Conservation (phyloP, 2,113 vertebrate genomes). For the Thermophis baileyi region DNA sequence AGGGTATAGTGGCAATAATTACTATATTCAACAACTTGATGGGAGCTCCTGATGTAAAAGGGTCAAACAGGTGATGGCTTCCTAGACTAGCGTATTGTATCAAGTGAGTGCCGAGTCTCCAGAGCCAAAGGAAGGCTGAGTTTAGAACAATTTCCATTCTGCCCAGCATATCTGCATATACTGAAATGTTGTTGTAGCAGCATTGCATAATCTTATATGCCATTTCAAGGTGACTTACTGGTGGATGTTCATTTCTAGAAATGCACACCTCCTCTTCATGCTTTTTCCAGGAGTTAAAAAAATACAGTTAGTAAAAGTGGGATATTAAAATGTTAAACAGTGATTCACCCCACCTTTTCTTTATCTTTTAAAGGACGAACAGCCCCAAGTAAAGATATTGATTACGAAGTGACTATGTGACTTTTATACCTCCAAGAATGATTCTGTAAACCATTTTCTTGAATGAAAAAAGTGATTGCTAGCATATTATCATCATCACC, state of each 20-base stretch:
- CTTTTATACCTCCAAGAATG: neutral
- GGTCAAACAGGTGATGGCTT: neutral
- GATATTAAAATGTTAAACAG: neutral
- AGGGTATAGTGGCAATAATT: neutral
- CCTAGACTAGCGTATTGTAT: neutral
- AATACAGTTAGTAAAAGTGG: neutral
- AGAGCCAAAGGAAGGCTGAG: neutral
- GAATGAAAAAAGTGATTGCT: neutral
- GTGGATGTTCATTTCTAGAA: neutral
- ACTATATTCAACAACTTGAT: neutral
- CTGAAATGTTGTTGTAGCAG: neutral
- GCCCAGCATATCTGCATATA: neutral
- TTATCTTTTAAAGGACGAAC: neutral
- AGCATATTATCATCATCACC: neutral
- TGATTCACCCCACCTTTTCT: neutral
- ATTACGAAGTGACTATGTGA: neutral
- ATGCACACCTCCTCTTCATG: neutral
- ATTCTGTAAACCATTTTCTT: neutral
- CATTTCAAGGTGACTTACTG: neutral
- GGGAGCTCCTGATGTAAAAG: neutral
- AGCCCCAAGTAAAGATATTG: neutral
- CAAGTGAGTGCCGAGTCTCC: neutral
- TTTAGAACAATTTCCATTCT: neutral
- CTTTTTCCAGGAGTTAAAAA: neutral
- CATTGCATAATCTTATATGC: neutral